phyloP scores from a whole-genome alignment of 2,113 vertebrate species.

The Synodontis membranacea region DNA sequence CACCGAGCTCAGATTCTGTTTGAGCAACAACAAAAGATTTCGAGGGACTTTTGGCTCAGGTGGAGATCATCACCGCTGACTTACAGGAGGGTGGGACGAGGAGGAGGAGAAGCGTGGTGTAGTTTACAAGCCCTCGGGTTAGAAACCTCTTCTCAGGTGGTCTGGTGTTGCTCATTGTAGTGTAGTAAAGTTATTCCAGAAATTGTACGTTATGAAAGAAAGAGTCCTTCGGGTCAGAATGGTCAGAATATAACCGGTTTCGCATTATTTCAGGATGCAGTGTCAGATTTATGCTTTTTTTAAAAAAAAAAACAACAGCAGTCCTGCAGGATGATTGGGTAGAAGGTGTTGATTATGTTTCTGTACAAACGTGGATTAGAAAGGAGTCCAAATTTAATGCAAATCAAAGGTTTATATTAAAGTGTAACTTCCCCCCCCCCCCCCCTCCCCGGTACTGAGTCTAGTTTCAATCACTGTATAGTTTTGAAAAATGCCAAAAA shows the following conservation, averaged over 20 bases:
- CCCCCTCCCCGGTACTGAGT: no score
- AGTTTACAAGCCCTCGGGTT: not conserved
- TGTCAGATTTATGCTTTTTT: not conserved
- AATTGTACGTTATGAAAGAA: not conserved
- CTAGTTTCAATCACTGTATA: no score
- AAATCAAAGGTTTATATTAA: no score
- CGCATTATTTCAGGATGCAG: not conserved
- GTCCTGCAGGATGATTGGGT: not conserved
- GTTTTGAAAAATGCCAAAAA: no score
- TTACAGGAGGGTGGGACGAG: conserved; percentile 54
- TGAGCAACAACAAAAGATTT: conserved; percentile 57
- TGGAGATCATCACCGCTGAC: conserved; percentile 49
- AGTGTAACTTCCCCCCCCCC: no score
- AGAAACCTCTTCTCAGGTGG: not conserved
- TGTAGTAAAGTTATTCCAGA: not conserved
- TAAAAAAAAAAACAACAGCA: not conserved
- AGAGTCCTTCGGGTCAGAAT: not conserved
- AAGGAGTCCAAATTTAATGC: no score
- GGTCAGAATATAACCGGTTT: not conserved
- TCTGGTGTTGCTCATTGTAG: not conserved
- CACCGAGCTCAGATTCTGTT: conserved; percentile 54
- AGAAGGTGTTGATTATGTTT: not conserved
- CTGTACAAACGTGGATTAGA: not conserved
- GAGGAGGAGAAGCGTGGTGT: conserved; percentile 23
- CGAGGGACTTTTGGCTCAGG: conserved; percentile 50